Conservation (phyloP, 2,797 vertebrate species). For the Sphenodon punctatus region DNA sequence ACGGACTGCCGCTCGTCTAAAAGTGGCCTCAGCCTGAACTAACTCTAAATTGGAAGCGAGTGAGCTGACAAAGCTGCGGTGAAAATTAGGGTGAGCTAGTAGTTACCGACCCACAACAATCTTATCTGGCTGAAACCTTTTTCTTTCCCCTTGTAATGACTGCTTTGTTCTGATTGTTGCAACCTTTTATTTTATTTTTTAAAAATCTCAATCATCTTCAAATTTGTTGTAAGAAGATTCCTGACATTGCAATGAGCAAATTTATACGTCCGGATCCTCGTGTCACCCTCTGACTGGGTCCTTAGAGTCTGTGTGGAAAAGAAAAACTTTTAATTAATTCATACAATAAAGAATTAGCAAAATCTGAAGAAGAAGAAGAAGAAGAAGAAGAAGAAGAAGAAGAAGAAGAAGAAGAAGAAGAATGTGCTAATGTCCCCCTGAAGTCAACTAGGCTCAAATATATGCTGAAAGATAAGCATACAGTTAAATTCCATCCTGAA, state of each 20-base stretch:
- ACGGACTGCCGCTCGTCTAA: too few relatives aligned
- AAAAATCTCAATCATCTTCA: too few relatives aligned
- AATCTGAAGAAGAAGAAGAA: too few relatives aligned
- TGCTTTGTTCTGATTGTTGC: not conserved
- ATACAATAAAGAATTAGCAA: conserved; percentile 63
- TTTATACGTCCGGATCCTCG: not conserved
- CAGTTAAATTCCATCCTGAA: too few relatives aligned
- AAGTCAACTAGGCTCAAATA: too few relatives aligned
- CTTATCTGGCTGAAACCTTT: not conserved
- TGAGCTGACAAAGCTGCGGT: not conserved
- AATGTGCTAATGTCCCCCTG: too few relatives aligned
- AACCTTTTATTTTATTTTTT: not conserved
- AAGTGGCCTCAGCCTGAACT: too few relatives aligned
- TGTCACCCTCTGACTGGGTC: not conserved
- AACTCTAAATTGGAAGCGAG: not conserved
- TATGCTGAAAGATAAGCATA: too few relatives aligned
- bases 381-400: too few relatives aligned
- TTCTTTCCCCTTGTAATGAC: not conserved
- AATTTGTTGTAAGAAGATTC: too few relatives aligned
- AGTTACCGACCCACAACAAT: not conserved
- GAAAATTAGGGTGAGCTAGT: not conserved
- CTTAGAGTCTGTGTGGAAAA: conserved; percentile 32
- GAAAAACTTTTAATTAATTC: conserved; percentile 57
- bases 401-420: too few relatives aligned
- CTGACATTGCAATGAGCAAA: not conserved